Conservation (phyloP, 2,888 invertebrate species). For the Sinotaia quadrata region DNA sequence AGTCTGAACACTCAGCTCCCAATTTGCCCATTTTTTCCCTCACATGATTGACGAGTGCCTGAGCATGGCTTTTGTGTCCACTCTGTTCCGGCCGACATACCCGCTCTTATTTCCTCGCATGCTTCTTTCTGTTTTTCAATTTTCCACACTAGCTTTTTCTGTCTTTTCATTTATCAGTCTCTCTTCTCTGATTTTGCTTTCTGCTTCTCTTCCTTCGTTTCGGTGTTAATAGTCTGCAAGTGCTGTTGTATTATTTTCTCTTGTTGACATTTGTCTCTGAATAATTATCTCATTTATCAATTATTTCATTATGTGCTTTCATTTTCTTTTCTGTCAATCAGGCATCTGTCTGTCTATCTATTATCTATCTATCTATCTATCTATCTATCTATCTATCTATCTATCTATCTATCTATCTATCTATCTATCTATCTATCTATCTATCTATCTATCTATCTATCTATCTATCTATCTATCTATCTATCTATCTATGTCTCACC, state of each 20-base stretch:
- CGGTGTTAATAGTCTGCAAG: not conserved
- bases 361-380: no score
- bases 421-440: not conserved
- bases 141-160: not conserved
- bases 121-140: not conserved
- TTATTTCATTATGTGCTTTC: not conserved
- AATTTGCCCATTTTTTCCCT: no score
- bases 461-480: not conserved
- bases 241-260: not conserved
- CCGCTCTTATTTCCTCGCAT: conserved; percentile 2
- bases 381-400: not conserved
- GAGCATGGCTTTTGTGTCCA: no score
- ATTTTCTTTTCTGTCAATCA: not conserved
- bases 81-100: no score
- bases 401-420: not conserved
- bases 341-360: not conserved
- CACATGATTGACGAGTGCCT: no score
- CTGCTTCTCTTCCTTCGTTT: not conserved
- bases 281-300: not conserved
- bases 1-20: no score
- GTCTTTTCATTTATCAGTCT: not conserved
- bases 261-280: not conserved
- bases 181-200: not conserved
- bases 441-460: not conserved
- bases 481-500: conserved; percentile 5